Percentiles rank a stretch among this genome's conserved stretches.
These are phyloP conservation scores for Chiloscyllium punctatum DNA, from an alignment of 2,797 vertebrate genomes.

Conservation along the genomic window DNA sequence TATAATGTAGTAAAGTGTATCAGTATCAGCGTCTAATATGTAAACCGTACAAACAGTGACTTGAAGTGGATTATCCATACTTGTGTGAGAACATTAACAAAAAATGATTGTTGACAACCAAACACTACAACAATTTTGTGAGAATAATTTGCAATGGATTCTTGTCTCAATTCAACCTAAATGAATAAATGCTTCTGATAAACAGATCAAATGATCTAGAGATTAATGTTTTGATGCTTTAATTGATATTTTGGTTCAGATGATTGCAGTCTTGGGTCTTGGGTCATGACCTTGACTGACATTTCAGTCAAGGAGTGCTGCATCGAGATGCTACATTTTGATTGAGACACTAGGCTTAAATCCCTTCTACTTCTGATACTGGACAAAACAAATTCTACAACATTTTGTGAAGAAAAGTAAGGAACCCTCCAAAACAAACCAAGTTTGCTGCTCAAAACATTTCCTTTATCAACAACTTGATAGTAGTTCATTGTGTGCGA, in stretches of 20 bases:
- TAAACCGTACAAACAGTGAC: not conserved
- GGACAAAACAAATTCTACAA: not conserved
- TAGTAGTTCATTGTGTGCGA: not conserved
- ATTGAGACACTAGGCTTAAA: not conserved
- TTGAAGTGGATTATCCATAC: not conserved
- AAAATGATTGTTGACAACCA: not conserved
- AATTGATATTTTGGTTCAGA: not conserved
- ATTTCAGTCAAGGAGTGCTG: not conserved
- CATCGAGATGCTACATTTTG: not conserved
- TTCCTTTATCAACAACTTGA: not conserved
- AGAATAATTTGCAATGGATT: not conserved
- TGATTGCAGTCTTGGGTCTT: not conserved
- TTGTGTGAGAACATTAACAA: not conserved
- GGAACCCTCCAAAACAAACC: not conserved
- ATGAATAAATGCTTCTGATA: conserved; percentile 10
- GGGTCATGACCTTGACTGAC: not conserved
- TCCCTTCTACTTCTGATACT: not conserved
- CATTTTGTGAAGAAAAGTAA: not conserved
- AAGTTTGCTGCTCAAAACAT: no score
- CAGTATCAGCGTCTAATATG: not conserved
- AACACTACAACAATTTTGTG: not conserved
- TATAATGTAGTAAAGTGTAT: not conserved
- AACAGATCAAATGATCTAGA: not conserved
- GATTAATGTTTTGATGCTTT: not conserved
- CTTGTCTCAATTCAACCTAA: not conserved